Percentiles rank a stretch among this genome's conserved stretches.
These are phyloP conservation scores for Kuschelorhynchus macadamiae DNA, from an alignment of 2,888 invertebrate genomes.

Conservation along the genomic window DNA sequence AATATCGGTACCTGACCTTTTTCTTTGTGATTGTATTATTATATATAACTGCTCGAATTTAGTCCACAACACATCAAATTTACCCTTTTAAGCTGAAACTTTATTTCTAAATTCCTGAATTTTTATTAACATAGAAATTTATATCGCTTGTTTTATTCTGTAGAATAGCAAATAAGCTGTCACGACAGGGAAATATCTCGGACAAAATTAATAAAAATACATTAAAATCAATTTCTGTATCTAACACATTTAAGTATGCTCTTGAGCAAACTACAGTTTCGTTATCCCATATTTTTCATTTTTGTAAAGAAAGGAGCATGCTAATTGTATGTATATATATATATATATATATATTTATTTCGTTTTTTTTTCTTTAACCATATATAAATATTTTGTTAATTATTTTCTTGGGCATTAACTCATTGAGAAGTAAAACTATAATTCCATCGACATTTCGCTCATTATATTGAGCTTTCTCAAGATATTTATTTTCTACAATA, in stretches of 20 bases:
- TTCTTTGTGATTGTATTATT: neutral
- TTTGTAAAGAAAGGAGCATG: no score
- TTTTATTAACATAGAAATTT: neutral
- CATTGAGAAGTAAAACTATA: no score
- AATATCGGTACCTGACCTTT: neutral
- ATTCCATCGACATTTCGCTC: no score
- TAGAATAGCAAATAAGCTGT: slow-evolving; percentile 4
- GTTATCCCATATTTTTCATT: slow-evolving; percentile 40
- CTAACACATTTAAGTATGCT: slow-evolving; percentile 33
- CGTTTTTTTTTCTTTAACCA: no score
- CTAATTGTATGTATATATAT: no score
- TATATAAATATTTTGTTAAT: no score
- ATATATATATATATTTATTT: no score
- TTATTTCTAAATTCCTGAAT: neutral
- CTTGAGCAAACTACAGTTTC: slow-evolving; percentile 35
- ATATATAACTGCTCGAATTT: no score
- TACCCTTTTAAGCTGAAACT: neutral
- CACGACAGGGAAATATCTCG: slow-evolving; percentile 30
- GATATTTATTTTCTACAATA: no score
- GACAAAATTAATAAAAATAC: slow-evolving; percentile 49
- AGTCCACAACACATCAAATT: no score
- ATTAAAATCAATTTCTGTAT: slow-evolving; percentile 44
- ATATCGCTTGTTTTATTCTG: slow-evolving; percentile 15
- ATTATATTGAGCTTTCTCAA: no score
- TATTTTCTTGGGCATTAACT: no score